These are phyloP conservation scores for Galaxea fascicularis DNA, from an alignment of 92 coral and sea anemone species.

Conservation along the genomic window DNA sequence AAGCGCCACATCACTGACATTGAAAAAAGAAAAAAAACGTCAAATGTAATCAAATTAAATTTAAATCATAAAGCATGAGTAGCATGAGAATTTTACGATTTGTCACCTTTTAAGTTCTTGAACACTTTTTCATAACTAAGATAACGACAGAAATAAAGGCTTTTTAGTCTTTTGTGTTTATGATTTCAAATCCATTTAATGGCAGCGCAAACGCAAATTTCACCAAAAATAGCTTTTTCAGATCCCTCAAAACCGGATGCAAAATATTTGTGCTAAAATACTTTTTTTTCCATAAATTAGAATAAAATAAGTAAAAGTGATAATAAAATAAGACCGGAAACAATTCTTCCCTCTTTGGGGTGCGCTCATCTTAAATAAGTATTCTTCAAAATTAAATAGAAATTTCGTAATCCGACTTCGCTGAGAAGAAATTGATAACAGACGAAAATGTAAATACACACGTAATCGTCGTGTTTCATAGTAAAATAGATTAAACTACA, in stretches of 20 bases:
- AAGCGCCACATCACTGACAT: neutral
- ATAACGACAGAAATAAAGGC: neutral
- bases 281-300: neutral
- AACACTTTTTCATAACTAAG: neutral
- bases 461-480: neutral
- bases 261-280: conserved; percentile 17
- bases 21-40: neutral
- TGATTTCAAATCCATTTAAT: neutral
- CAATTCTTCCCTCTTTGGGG: neutral
- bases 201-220: neutral
- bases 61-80: conserved; percentile 1
- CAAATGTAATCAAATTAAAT: conserved; percentile 30
- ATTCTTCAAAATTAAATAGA: neutral
- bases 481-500: neutral
- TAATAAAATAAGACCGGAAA: conserved; percentile 22
- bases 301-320: conserved; percentile 27
- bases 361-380: conserved; percentile 2
- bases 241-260: conserved; percentile 23
- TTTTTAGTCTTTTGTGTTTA: neutral
- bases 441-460: neutral
- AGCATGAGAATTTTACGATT: neutral
- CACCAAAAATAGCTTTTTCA: conserved; percentile 15
- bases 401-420: neutral
- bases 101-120: neutral
- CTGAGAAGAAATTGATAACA: neutral